phyloP scores from a whole-genome alignment of 2,888 invertebrate genomes.

The Argyresthia goedartella region DNA sequence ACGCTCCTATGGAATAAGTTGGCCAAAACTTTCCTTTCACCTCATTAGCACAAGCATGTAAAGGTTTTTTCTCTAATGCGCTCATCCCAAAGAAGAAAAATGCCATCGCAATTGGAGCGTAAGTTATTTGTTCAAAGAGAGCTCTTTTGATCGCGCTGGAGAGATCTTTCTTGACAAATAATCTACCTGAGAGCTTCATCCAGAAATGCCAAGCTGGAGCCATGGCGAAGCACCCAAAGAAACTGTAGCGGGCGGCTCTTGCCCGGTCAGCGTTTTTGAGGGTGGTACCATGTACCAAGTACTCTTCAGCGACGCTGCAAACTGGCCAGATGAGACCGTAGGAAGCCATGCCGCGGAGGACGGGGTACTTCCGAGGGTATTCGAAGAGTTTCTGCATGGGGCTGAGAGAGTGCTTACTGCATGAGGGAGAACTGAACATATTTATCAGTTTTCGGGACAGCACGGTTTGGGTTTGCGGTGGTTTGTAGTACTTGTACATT shows the following conservation, averaged over 20 bases:
- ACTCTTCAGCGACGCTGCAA: conserved; percentile 77
- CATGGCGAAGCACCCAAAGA: conserved; percentile 82
- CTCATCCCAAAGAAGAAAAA: conserved; percentile 85
- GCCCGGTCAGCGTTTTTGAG: conserved; percentile 58
- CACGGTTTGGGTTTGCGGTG: too few species aligned
- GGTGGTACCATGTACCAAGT: conserved; percentile 34
- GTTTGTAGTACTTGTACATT: too few species aligned
- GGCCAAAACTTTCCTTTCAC: conserved; percentile 79
- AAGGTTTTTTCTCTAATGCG: conserved; percentile 74
- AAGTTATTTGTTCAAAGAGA: conserved; percentile 77
- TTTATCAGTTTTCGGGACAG: too few species aligned
- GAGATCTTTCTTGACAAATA: conserved; percentile 33
- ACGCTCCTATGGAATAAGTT: conserved; percentile 76
- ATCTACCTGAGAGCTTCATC: conserved; percentile 67
- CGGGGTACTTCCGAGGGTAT: not conserved
- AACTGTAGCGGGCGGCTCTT: conserved; percentile 76
- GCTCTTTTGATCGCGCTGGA: conserved; percentile 43
- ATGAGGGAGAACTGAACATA: too few species aligned
- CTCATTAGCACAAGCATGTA: conserved; percentile 73
- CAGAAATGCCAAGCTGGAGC: conserved; percentile 84
- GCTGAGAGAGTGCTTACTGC: too few species aligned
- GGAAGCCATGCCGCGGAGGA: conserved; percentile 75
- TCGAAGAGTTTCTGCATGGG: too few species aligned
- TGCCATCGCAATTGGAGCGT: conserved; percentile 78
- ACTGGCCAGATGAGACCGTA: conserved; percentile 81